Evolutionary conservation across 2,888 invertebrate genomes (phyloP).

Genomic region (Bugulina stolonifera): DNA sequence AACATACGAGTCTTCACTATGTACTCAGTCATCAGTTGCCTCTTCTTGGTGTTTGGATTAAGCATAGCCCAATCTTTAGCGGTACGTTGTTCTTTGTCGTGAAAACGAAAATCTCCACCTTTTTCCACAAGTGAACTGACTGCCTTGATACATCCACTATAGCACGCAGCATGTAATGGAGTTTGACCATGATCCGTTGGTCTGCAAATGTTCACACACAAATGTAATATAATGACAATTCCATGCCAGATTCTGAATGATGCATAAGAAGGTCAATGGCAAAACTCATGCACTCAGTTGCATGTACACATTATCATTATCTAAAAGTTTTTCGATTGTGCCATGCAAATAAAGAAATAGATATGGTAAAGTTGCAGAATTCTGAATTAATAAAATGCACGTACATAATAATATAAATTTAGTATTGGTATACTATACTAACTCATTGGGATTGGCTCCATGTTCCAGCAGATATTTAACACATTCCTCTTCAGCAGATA

Average conservation of each 20-base stretch:
- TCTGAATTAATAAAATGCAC: no score
- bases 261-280: no score
- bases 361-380: no score
- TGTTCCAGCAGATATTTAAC: conserved; percentile 47
- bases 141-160: conserved; percentile 45
- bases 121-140: conserved; percentile 48
- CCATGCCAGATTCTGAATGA: no score
- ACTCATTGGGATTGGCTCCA: conserved; percentile 55
- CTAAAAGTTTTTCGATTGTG: no score
- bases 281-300: no score
- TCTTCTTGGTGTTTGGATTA: conserved; percentile 38
- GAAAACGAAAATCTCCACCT: conserved; percentile 54
- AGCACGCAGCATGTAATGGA: conserved; percentile 53
- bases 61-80: conserved; percentile 45
- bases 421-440: conserved; percentile 32
- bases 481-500: conserved; percentile 42
- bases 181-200: conserved; percentile 51
- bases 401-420: no score
- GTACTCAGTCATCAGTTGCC: conserved; percentile 43
- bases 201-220: no score
- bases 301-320: no score
- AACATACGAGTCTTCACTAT: conserved; percentile 43
- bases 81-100: conserved; percentile 50
- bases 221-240: no score
- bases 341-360: no score